phyloP scores from a whole-genome alignment of 2,888 invertebrate species.

The Drosophila birchii region DNA sequence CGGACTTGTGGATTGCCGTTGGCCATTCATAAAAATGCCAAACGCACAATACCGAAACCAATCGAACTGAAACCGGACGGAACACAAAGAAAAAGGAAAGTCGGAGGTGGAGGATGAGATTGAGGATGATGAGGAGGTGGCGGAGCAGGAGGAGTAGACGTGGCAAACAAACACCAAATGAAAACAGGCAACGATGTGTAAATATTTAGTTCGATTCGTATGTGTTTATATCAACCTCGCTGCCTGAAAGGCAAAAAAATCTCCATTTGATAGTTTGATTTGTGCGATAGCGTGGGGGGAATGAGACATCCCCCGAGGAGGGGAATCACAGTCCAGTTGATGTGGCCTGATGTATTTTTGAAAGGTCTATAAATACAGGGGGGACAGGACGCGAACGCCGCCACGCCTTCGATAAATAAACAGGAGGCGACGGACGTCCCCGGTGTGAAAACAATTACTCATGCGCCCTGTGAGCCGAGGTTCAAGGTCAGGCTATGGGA shows the following conservation, averaged over 20 bases:
- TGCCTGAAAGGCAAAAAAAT: conserved; percentile 28
- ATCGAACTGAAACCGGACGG: conserved; percentile 27
- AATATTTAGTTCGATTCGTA: conserved; percentile 56
- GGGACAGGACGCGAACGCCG: not conserved
- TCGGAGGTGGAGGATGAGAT: not conserved
- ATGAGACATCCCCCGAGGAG: not conserved
- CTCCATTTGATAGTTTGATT: conserved; percentile 51
- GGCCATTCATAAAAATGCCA: conserved; percentile 73
- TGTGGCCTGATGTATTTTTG: conserved; percentile 41
- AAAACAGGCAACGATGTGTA: conserved; percentile 65
- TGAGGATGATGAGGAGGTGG: not conserved
- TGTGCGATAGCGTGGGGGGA: conserved; percentile 18
- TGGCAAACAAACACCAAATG: conserved; percentile 40
- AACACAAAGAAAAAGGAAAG: conserved; percentile 9
- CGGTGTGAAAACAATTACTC: conserved; percentile 21
- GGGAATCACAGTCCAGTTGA: conserved; percentile 28
- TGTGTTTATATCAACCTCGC: conserved; percentile 61
- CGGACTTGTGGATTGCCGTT: conserved; percentile 3
- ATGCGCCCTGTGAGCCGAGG: conserved; percentile 25
- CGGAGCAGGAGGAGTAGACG: not conserved
- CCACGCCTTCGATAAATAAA: conserved; percentile 33
- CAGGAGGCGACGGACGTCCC: conserved; percentile 29
- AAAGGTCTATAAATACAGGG: conserved; percentile 47
- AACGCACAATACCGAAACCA: conserved; percentile 43
- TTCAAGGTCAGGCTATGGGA: conserved; percentile 31